Percentiles rank a stretch among this genome's conserved stretches.
phyloP scores from a whole-genome alignment of 2,888 invertebrate species.

The Maniola hyperantus region DNA sequence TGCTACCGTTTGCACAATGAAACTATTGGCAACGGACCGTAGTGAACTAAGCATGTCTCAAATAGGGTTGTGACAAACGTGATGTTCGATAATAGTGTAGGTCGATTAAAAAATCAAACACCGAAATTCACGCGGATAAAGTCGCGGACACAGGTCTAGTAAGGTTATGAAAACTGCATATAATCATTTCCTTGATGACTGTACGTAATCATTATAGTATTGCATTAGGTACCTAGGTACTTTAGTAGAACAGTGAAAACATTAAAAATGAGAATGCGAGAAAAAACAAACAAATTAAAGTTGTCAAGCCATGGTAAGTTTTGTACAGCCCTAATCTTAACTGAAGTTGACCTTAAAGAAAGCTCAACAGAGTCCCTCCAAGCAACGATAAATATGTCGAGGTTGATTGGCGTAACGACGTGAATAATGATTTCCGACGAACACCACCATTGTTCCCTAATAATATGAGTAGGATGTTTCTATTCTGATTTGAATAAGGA shows the following conservation, averaged over 20 bases:
- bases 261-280: too few relatives aligned
- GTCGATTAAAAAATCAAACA: too few relatives aligned
- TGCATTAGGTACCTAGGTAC: too few relatives aligned
- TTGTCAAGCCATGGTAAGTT: neutral
- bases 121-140: too few relatives aligned
- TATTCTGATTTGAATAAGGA: constrained; percentile 14
- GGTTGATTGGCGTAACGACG: constrained; percentile 64
- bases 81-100: too few relatives aligned
- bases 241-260: too few relatives aligned
- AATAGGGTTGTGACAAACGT: too few relatives aligned
- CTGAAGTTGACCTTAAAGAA: constrained; percentile 45
- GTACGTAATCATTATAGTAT: too few relatives aligned
- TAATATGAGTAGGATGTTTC: constrained; percentile 23
- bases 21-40: constrained; percentile 33
- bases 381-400: constrained; percentile 73
- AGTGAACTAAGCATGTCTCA: constrained; percentile 27
- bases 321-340: constrained; percentile 38
- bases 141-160: too few relatives aligned
- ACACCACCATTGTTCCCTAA: constrained; percentile 55
- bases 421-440: constrained; percentile 73
- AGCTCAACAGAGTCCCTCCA: constrained; percentile 48
- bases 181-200: too few relatives aligned
- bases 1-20: constrained; percentile 31
- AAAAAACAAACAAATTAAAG: neutral
- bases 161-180: too few relatives aligned